Evolutionary conservation across 2,797 vertebrate species (phyloP), one percentile per base, ranked within the genome.

Genomic region (Sebastes kiyomatsui): DNA sequence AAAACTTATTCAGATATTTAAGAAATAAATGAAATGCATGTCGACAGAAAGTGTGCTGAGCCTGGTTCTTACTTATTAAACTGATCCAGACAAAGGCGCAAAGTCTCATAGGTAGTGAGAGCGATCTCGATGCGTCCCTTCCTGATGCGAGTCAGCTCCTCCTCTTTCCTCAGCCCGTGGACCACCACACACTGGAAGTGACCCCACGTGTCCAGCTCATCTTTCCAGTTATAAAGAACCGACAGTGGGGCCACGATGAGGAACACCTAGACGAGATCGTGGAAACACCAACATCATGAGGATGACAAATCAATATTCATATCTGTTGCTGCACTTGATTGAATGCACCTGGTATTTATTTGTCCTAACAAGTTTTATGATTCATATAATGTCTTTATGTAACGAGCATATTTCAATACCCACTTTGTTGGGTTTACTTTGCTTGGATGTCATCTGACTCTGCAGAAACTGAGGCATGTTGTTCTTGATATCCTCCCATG

Each of bases 141-240:
- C 87, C 94, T 97, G 74, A 99, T 93, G 35, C 97, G 97, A 83
- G 80, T 91, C 79, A 99, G 80, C 87, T 97, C 97, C 71, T 94
- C 96, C 6, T 97, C 97, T 86, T 98, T 99, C 88, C 90, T 97
- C 91, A 93, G 95, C 38, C 98, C 98, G 11, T 99, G 98, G 80
- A 99, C 95, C 67, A 99, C 72, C 73, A 90, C 95, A 27, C 95
- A 91, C 86, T 94, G 97, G 83, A 99, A 99, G 93, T 99, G 96
- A 22, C 98, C 98, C 98, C 98, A 99, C 0, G 97, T 98, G 42
- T 99, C 97, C 83, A 99, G 88, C 82, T 99, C 98, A 92, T 99
- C 97, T 87, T 96, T 99, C 98, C 98, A 99, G 90, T 99, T 99
- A 87, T 98, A 99, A 52, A 99, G 95, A 64, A 99, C 96, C 65